These are phyloP conservation scores for Apostichopus leukothele DNA, from an alignment of 53 echinoderm and acorn worm species.

Conservation along the genomic window DNA sequence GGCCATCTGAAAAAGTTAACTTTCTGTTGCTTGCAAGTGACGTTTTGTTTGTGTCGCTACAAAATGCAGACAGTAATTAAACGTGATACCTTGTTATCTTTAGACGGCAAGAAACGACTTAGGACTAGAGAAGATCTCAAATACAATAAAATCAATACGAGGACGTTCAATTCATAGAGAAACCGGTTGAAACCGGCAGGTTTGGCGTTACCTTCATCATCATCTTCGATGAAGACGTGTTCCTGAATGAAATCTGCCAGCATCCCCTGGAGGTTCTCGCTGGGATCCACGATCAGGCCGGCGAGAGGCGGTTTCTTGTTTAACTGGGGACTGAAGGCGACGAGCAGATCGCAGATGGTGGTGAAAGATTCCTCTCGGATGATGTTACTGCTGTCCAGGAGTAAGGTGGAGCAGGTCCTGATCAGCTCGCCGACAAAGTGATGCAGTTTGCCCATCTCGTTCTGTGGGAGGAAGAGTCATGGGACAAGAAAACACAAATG, in stretches of 20 bases:
- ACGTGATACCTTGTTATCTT: no score
- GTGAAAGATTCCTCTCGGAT: slow-evolving; percentile 91
- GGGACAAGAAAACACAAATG: no score
- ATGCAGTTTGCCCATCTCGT: slow-evolving; percentile 73
- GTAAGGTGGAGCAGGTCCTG: slow-evolving; percentile 80
- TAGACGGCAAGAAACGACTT: no score
- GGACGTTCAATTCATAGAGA: neutral
- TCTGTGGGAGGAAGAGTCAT: slow-evolving; percentile 39
- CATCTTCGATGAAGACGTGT: slow-evolving; percentile 95
- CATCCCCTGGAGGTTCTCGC: slow-evolving; percentile 77
- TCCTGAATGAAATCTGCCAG: slow-evolving; percentile 96
- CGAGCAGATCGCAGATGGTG: slow-evolving; percentile 95
- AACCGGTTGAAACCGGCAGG: neutral
- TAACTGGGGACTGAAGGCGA: slow-evolving; percentile 87
- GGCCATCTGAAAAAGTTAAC: no score
- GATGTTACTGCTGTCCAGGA: slow-evolving; percentile 82
- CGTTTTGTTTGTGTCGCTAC: no score
- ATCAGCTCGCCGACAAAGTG: slow-evolving; percentile 75
- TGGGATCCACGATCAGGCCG: slow-evolving; percentile 75
- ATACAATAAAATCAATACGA: neutral
- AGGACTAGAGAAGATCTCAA: no score
- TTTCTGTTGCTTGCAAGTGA: no score
- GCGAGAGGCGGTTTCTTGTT: slow-evolving; percentile 65
- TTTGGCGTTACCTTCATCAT: slow-evolving; percentile 77
- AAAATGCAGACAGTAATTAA: no score